Evolutionary conservation across 2,888 invertebrate species (phyloP), one percentile per base, ranked within the genome.

Genomic region (Oscheius sp.): DNA sequence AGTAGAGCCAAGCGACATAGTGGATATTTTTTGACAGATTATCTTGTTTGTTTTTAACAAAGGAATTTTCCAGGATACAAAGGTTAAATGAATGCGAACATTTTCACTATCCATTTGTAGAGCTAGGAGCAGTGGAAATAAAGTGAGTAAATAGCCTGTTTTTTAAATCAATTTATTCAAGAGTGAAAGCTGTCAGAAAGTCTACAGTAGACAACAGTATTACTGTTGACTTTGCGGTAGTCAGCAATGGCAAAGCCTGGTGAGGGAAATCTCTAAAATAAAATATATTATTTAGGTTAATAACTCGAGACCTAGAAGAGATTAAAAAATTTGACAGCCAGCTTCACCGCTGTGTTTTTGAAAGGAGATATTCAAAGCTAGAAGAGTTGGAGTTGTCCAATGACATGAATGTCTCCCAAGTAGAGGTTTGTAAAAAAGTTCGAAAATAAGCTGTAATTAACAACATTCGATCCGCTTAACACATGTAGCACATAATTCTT

Each of bases 91-190:
- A 96, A 87, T 97, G 96, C 88, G 95, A 95, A 4, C 97, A 97
- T 87, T 97, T 97, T 88, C 97, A 97, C 88, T 97, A 96, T 88
- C 95, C 96, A 86, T 90, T 93, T 77, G 95, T 95, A 20, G 92
- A 94, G 78, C 89, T 96, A 77, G 92, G 93, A n/a, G 91, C 91
- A 0, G 88, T 91, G 33, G 47, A 44, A 22, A 44, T 59, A 2
- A 59, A 44, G 59, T 59, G 9, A 59, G 59, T 24, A 24, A 26
- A 14, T 12, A 56, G 8, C 33, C 2, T 41, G 22, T 24, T 8
- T 12, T 26, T n/a, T 8, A 17, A 28, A 4, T n/a, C 2, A 4
- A 44, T 12, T 6, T n/a, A 9, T 62, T 38, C 30, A 30, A 69
- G 54, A 50, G 28, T 50, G 32, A 61, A 44, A 8, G 50, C 24